Percentiles rank a stretch among this genome's conserved stretches.
phyloP scores from a whole-genome alignment of 2,888 invertebrate species.

The Neoitamus cyanurus region DNA sequence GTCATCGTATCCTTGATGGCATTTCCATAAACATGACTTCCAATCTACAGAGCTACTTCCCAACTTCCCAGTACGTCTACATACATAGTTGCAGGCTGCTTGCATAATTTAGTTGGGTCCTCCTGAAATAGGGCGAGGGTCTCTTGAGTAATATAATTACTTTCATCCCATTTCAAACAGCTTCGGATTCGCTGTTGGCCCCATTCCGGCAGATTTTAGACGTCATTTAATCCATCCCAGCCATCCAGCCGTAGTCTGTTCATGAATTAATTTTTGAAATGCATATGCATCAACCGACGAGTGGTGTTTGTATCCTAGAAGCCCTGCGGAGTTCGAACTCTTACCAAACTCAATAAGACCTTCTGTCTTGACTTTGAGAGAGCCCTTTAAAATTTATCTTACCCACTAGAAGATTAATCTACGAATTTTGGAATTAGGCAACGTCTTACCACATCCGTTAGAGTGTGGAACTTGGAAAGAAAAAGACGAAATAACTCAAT shows the following conservation, averaged over 20 bases:
- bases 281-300: background rate
- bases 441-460: background rate
- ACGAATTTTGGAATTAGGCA: background rate
- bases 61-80: conserved; percentile 17
- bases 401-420: background rate
- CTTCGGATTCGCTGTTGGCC: background rate
- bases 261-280: conserved; percentile 28
- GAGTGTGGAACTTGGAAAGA: background rate
- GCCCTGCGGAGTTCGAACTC: background rate
- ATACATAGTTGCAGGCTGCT: conserved; percentile 20
- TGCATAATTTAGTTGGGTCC: conserved; percentile 25
- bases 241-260: background rate
- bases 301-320: background rate
- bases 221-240: conserved; percentile 2
- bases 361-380: background rate
- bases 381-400: background rate
- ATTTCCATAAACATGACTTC: conserved; percentile 32
- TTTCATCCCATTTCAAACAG: conserved; percentile 7
- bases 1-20: background rate
- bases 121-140: conserved; percentile 17
- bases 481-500: background rate
- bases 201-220: background rate
- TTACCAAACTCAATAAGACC: background rate
- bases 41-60: background rate
- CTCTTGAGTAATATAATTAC: conserved; percentile 18